Base-by-base conservation (phyloP, 2,113 vertebrate species). In the Felis chaus region DNA sequence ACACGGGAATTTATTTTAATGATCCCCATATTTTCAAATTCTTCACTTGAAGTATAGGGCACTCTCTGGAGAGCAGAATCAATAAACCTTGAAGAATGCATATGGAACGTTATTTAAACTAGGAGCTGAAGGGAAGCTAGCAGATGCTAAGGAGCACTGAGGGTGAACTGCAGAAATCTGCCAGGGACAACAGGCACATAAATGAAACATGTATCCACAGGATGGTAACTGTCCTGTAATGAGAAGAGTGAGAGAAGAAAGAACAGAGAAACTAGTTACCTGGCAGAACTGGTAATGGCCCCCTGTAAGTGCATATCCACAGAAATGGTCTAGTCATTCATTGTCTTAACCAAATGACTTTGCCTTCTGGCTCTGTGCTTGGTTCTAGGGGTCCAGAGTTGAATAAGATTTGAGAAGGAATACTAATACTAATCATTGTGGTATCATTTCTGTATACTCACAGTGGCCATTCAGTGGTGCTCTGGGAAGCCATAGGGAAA, bases 21-120 rank as follows among this genome's bases (percentile, higher is more conserved):
- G 57, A 92, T 91, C 29, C 12, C 55, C 39, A 29, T 96, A 93
- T 95, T 98, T 97, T 97, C 25, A 93, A 97, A 97, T 97, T 95
- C 88, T 96, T 97, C 55, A 69, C 39, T 97, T 97, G 96, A 97
- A 97, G 71, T 91, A 88, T 79, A 93, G 81, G 81, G 29, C 15
- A 69, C 33, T 96, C 96, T 97, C 92, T 65, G 41, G 96, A 96
- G 96, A 98, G 25, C 41, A 71, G 85, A 97, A 97, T 98, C 94
- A 94, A 96, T 97, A 98, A 94, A 97, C 66, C 97, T 94, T 97
- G 96, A 98, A 97, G 95, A 97, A 91, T 98, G 85, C 92, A 98
- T 96, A 98, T 98, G 97, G 93, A 97, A 73, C 88, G 93, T 92
- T 96, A 97, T 96, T 97, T 97, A 97, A 98, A 93, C 10, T 69